Percentiles rank a stretch among this genome's conserved stretches.
phyloP scores from a whole-genome alignment of 2,888 invertebrate species.

The Antheraea assamensis region DNA sequence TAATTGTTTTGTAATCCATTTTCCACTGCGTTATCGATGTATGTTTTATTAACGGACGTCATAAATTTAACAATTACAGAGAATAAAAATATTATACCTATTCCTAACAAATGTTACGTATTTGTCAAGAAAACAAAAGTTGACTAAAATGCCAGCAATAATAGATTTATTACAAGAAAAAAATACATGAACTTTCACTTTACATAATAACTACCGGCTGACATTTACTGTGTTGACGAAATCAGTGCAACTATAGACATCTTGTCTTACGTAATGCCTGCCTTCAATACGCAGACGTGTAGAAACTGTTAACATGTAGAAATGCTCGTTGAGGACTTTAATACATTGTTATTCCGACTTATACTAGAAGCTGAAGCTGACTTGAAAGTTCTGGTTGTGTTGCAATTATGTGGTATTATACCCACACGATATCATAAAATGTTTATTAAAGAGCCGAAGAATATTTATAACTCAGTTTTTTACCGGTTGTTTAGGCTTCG shows the following conservation, averaged over 20 bases:
- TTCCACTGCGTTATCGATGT: neutral
- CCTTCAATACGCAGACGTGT: conserved; percentile 54
- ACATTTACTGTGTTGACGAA: conserved; percentile 66
- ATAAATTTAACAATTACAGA: neutral
- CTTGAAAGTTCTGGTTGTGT: neutral
- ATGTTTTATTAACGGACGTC: neutral
- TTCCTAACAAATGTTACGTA: neutral
- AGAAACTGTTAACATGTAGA: conserved; percentile 42
- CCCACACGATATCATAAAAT: neutral
- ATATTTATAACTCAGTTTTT: neutral
- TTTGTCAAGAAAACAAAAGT: neutral
- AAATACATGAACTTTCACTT: conserved; percentile 60
- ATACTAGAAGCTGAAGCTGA: neutral
- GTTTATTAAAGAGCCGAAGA: neutral
- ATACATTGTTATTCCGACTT: conserved; percentile 16
- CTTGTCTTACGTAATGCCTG: conserved; percentile 53
- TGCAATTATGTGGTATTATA: neutral
- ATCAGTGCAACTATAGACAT: conserved; percentile 66
- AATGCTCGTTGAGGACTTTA: conserved; percentile 29
- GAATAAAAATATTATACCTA: neutral
- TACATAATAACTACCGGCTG: conserved; percentile 63
- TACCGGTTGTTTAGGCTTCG: neutral
- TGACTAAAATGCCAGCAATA: neutral
- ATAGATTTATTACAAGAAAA: conserved; percentile 45
- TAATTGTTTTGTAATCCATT: neutral